These are phyloP conservation scores for Lasioglossum morio DNA, from an alignment of 2,888 invertebrate species.

Conservation along the genomic window DNA sequence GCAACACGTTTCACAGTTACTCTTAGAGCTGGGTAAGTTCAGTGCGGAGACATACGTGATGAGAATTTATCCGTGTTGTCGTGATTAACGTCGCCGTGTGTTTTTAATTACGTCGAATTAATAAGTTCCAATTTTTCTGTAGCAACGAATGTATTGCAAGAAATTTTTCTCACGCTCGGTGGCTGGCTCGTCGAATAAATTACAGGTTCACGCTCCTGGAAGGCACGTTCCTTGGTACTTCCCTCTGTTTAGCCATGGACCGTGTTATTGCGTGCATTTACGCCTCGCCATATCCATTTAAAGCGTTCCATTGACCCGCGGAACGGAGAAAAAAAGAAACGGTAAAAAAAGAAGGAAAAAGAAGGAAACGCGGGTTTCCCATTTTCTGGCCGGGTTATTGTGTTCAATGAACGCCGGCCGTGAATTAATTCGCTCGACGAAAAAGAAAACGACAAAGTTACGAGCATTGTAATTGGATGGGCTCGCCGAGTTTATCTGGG, in stretches of 20 bases:
- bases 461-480: conserved; percentile 36
- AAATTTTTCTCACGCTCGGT: conserved; percentile 13
- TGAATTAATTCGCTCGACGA: conserved; percentile 26
- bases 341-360: conserved; percentile 1
- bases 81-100: neutral
- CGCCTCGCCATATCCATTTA: neutral
- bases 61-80: neutral
- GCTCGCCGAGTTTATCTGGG: conserved; percentile 21
- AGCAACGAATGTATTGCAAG: neutral
- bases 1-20: neutral
- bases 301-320: neutral
- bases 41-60: neutral
- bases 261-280: conserved; percentile 33
- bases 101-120: conserved; percentile 32
- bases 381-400: conserved; percentile 26
- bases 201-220: conserved; percentile 19
- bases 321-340: neutral
- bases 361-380: conserved; percentile 4
- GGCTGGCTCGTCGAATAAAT: neutral
- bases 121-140: conserved; percentile 20
- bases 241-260: neutral
- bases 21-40: neutral
- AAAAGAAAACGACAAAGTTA: conserved; percentile 36
- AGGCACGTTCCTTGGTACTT: conserved; percentile 5
- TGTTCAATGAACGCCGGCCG: neutral